Base-by-base conservation (phyloP, 92 coral and sea anemone species). In the Isaurus tuberculatus region DNA sequence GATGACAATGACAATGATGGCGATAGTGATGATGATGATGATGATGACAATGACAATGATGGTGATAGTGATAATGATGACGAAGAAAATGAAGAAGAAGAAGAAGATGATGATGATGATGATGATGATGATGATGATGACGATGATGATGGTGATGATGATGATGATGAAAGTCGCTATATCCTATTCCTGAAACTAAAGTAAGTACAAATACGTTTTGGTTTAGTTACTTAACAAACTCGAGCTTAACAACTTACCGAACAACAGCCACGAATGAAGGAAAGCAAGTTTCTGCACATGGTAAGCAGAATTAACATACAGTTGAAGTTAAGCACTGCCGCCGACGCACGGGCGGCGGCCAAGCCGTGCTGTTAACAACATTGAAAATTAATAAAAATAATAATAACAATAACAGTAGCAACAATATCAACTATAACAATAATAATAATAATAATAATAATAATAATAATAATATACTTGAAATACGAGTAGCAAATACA, bases 341-440 rank as follows among this genome's bases (percentile, higher is more conserved):
- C 98, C 0, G 98, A 91, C 9, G 95, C 97, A 49, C 98, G 89
- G 3, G 98, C 98, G 17, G 91, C 89, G 26, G 98, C 94, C 72
- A 95, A 83, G 14, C 97, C 97, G 49, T 91, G 91, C 98, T 95
- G 83, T 40, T 13, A 23, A 42, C 27, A 71, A 8, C 16, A 34
- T 30, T 26, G 40, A 37, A 51, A 49, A 42, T 66, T 27, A 66
- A 13, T 31, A 37, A 37, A 4, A 37, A 37, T 30, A 67, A 17
- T 67, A n/a, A 67, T 67, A 15, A 1, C 2, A 23, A n/a, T 11
- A 14, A 31, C 3, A 19, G 19, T 23, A 40, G 48, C 32, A 28
- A 43, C 9, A 16, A 43, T 40, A 30, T 46, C 5, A 3, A 17
- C 2, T 51, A 64, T 36, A 6, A 22, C 7, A 14, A 78, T 26